Evolutionary conservation across 2,797 vertebrate species (phyloP).

Genomic region (Momotus momota): DNA sequence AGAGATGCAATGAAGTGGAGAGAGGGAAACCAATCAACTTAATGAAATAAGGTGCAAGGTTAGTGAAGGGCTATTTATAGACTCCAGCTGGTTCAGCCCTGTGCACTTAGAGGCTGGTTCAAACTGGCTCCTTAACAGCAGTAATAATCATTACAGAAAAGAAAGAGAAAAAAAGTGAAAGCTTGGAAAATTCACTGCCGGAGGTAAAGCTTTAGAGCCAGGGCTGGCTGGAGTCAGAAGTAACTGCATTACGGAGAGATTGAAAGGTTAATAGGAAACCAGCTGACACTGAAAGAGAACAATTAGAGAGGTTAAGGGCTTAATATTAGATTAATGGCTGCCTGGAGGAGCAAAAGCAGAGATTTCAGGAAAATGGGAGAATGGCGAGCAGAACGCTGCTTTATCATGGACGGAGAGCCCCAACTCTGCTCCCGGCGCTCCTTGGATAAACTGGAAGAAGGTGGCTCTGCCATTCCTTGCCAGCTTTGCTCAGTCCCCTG

Average conservation of each 20-base stretch:
- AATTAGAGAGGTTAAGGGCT: slow-evolving; percentile 76
- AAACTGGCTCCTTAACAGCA: slow-evolving; percentile 25
- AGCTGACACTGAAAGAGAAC: slow-evolving; percentile 71
- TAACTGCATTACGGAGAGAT: slow-evolving; percentile 75
- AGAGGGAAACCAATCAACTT: slow-evolving; percentile 22
- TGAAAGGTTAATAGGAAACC: slow-evolving; percentile 77
- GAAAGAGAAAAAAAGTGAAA: background rate
- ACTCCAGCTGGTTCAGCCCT: background rate
- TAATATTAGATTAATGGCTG: slow-evolving; percentile 73
- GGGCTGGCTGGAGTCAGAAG: slow-evolving; percentile 60
- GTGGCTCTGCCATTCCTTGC: background rate
- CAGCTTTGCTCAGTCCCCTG: background rate
- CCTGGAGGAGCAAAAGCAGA: slow-evolving; percentile 69
- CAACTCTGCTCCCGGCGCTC: background rate
- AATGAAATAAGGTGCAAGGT: slow-evolving; percentile 43
- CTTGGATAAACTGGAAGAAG: background rate
- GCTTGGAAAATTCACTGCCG: slow-evolving; percentile 66
- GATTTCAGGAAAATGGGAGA: slow-evolving; percentile 65
- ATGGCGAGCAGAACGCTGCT: background rate
- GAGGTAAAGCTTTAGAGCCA: slow-evolving; percentile 62
- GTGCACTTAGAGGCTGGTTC: slow-evolving; percentile 3
- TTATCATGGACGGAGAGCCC: background rate
- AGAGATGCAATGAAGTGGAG: slow-evolving; percentile 9
- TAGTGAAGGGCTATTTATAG: slow-evolving; percentile 31
- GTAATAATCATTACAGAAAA: slow-evolving; percentile 44